Evolutionary conservation across 1,140 invertebrate species (phyloP).

Genomic region (Proctacanthus coquilletti): DNA sequence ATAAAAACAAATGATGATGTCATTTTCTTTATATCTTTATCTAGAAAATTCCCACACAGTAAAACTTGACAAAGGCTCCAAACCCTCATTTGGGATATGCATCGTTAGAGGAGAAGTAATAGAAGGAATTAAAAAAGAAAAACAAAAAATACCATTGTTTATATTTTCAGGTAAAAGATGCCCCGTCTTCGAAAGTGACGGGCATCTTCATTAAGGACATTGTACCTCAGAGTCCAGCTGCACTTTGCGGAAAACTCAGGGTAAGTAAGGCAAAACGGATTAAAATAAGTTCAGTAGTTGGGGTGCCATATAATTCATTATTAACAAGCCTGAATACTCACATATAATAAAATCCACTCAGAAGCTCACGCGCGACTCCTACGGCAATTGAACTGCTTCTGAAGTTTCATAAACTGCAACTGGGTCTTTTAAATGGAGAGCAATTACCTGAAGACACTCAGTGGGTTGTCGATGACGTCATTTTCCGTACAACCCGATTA

Average conservation of each 20-base stretch:
- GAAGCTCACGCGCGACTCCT: no score
- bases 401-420: not conserved
- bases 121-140: conserved; percentile 15
- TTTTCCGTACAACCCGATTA: no score
- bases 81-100: conserved; percentile 70
- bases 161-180: conserved; percentile 28
- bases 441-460: not conserved
- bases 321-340: no score
- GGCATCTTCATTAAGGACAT: conserved; percentile 99
- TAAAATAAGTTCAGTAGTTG: not conserved
- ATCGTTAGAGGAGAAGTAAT: conserved; percentile 90
- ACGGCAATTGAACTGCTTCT: no score
- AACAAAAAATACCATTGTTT: conserved; percentile 13
- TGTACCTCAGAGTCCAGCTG: conserved; percentile 86
- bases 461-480: no score
- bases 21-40: no score
- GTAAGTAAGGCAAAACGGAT: conserved; percentile 31
- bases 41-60: no score
- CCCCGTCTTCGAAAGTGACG: conserved; percentile 41
- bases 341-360: no score
- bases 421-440: not conserved
- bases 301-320: no score
- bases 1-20: no score
- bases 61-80: conserved; percentile 27
- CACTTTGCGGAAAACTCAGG: conserved; percentile 71